A percentile compares a stretch with the other conserved stretches of the same genome.
phyloP scores from a whole-genome alignment of 2,113 vertebrate species.

The Grus americana region DNA sequence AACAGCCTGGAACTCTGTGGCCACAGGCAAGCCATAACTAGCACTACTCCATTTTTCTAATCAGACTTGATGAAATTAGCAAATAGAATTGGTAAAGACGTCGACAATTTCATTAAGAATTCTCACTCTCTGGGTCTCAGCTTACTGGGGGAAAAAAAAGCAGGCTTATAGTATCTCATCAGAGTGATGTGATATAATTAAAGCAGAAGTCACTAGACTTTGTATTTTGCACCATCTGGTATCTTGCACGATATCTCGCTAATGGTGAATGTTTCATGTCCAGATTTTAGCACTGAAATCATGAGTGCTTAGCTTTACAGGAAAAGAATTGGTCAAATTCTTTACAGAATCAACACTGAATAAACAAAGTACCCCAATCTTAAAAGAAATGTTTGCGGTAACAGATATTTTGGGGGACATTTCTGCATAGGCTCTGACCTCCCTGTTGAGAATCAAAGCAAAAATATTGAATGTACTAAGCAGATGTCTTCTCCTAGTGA shows the following conservation, averaged over 20 bases:
- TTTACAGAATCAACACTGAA: neutral
- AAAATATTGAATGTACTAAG: constrained; percentile 40
- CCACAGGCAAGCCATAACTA: neutral
- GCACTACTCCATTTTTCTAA: neutral
- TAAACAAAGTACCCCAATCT: neutral
- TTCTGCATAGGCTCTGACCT: constrained; percentile 31
- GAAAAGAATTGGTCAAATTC: neutral
- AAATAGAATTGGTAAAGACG: neutral
- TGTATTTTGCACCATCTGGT: neutral
- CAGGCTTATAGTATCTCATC: neutral
- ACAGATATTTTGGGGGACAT: neutral
- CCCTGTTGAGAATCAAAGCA: constrained; percentile 28
- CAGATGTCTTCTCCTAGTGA: constrained; percentile 58
- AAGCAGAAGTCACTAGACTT: constrained; percentile 5
- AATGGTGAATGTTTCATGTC: neutral
- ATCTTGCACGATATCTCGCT: neutral
- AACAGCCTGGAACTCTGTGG: neutral
- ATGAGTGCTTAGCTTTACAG: neutral
- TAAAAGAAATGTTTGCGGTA: neutral
- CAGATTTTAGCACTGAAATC: neutral
- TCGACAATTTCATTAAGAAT: neutral
- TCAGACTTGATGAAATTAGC: neutral
- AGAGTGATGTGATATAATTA: neutral
- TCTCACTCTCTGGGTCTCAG: neutral
- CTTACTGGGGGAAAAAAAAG: neutral